Conservation (phyloP, 2,113 vertebrate species). For the Pogonocichla stellata region DNA sequence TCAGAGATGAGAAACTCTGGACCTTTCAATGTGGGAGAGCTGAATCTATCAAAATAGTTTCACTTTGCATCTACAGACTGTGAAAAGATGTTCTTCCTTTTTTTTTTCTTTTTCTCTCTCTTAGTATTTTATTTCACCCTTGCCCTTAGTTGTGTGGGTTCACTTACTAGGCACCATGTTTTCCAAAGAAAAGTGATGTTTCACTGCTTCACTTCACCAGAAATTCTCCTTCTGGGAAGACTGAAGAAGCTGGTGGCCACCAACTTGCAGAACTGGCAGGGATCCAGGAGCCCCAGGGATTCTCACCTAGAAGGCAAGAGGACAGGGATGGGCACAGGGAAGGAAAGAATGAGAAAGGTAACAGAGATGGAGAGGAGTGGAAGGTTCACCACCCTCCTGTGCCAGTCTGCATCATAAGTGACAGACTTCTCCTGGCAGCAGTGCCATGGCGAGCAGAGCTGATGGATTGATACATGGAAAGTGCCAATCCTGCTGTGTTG, state of each 20-base stretch:
- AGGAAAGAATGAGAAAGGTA: not conserved
- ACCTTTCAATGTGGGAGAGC: not conserved
- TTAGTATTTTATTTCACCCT: not conserved
- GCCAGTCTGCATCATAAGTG: not conserved
- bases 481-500: not conserved
- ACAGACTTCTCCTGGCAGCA: not conserved
- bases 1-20: constrained; percentile 1
- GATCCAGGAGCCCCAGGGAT: not conserved
- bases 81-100: constrained; percentile 8
- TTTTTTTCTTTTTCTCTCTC: not conserved
- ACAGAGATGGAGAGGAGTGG: not conserved
- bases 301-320: not conserved
- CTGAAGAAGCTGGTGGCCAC: not conserved
- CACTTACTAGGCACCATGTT: not conserved
- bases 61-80: constrained; percentile 27
- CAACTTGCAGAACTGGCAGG: not conserved
- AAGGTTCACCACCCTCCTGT: rapidly evolving
- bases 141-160: not conserved
- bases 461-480: not conserved
- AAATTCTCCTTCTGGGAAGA: not conserved
- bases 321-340: not conserved
- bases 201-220: not conserved
- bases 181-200: not conserved
- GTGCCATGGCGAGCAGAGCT: not conserved
- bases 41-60: constrained; percentile 48